These are phyloP conservation scores for Apteryx mantelli DNA, from an alignment of 2,113 vertebrate species.

Conservation along the genomic window DNA sequence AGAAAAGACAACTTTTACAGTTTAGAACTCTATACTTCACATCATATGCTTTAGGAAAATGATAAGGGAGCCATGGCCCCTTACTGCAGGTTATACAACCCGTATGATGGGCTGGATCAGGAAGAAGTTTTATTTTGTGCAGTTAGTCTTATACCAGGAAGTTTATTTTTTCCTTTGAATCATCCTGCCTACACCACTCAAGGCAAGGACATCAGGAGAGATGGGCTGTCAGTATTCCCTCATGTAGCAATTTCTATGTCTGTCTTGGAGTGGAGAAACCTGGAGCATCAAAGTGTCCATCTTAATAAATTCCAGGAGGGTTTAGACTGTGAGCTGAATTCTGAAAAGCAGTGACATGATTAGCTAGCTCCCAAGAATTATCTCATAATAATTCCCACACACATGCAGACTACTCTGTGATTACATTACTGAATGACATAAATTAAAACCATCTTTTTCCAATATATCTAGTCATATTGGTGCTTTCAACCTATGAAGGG, in stretches of 20 bases:
- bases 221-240: background rate
- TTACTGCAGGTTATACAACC: background rate
- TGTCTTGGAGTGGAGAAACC: background rate
- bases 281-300: constrained; percentile 1
- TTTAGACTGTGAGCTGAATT: constrained; percentile 6
- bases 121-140: background rate
- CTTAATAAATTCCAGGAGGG: constrained; percentile 25
- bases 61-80: background rate
- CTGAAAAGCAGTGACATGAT: constrained; percentile 27
- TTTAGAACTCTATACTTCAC: background rate
- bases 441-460: constrained; percentile 41
- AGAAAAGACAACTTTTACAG: background rate
- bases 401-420: constrained; percentile 12
- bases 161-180: background rate
- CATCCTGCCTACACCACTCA: background rate
- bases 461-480: background rate
- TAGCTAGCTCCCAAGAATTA: constrained; percentile 55
- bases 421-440: constrained; percentile 9
- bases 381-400: constrained; percentile 24
- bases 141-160: background rate
- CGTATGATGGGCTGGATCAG: background rate
- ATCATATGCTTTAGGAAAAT: background rate
- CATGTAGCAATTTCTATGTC: background rate
- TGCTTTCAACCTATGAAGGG: background rate
- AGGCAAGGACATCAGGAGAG: background rate